Evolutionary conservation across 2,113 vertebrate genomes (phyloP).

Genomic region (Cinclus mexicanus): DNA sequence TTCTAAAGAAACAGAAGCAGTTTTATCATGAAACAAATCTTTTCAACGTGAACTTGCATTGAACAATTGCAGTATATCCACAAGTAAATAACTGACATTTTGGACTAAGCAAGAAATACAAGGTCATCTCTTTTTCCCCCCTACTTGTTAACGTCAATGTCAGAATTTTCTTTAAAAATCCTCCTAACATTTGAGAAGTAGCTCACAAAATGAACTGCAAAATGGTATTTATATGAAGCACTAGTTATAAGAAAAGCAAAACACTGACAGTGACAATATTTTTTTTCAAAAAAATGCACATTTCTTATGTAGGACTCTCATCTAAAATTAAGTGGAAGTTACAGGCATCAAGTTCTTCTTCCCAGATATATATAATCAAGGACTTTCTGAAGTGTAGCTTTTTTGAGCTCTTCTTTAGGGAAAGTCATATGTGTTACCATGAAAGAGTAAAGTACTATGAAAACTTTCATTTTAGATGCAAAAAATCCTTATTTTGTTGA

Average conservation of each 20-base stretch:
- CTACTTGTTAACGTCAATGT: constrained; percentile 38
- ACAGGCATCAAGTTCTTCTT: constrained; percentile 35
- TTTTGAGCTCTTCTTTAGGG: background rate
- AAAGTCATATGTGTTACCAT: background rate
- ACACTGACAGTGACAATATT: constrained; percentile 36
- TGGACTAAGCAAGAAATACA: constrained; percentile 32
- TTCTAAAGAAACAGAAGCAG: constrained; percentile 45
- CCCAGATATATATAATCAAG: background rate
- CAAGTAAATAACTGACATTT: constrained; percentile 55
- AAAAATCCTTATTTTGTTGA: background rate
- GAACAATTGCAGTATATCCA: constrained; percentile 38
- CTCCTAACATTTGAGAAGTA: constrained; percentile 53
- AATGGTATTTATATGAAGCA: constrained; percentile 44
- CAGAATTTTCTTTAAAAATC: constrained; percentile 28
- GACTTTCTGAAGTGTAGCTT: constrained; percentile 14
- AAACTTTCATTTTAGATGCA: background rate
- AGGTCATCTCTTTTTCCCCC: constrained; percentile 5
- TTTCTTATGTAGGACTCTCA: constrained; percentile 47
- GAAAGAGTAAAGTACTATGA: background rate
- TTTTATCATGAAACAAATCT: constrained; percentile 31
- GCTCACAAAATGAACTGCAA: constrained; percentile 50
- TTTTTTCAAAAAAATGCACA: constrained; percentile 25
- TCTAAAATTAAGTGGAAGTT: constrained; percentile 54
- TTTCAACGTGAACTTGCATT: constrained; percentile 37
- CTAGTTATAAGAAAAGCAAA: constrained; percentile 61